A percentile compares a stretch with the other conserved stretches of the same genome.
These are phyloP conservation scores for Erethizon dorsatum DNA, from an alignment of 2,797 vertebrate species.

Conservation along the genomic window DNA sequence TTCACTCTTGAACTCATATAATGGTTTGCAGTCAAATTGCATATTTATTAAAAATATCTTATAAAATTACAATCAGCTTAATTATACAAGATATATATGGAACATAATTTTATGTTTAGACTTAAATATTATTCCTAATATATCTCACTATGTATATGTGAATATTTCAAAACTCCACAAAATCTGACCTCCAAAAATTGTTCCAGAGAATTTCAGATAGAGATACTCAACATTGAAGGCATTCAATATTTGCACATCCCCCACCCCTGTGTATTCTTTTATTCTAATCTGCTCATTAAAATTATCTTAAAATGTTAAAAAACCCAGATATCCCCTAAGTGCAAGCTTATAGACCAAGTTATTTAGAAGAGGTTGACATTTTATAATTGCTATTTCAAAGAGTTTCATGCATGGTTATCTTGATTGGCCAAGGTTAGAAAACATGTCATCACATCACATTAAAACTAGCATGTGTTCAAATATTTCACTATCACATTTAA, in stretches of 20 bases:
- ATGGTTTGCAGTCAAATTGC: not conserved
- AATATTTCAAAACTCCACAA: not conserved
- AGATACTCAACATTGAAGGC: not conserved
- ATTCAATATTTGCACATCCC: not conserved
- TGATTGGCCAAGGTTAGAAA: conserved; percentile 39
- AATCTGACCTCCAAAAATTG: not conserved
- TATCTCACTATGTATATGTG: not conserved
- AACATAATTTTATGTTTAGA: not conserved
- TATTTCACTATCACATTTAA: conserved; percentile 56
- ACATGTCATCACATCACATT: conserved; percentile 46
- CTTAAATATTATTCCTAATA: not conserved
- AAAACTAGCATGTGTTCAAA: conserved; percentile 53
- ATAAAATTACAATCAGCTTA: not conserved
- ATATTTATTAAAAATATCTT: not conserved
- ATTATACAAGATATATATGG: too few relatives aligned
- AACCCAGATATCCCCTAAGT: not conserved
- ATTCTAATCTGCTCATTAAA: conserved; percentile 21
- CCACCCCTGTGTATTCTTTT: not conserved
- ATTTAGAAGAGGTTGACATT: not conserved
- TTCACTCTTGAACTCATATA: not conserved
- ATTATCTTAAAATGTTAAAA: not conserved
- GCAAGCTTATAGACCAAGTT: not conserved
- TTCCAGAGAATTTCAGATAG: not conserved
- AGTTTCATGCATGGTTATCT: conserved; percentile 53
- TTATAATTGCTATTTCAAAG: not conserved